phyloP scores from a whole-genome alignment of 2,113 vertebrate species.

The Tachycineta bicolor region DNA sequence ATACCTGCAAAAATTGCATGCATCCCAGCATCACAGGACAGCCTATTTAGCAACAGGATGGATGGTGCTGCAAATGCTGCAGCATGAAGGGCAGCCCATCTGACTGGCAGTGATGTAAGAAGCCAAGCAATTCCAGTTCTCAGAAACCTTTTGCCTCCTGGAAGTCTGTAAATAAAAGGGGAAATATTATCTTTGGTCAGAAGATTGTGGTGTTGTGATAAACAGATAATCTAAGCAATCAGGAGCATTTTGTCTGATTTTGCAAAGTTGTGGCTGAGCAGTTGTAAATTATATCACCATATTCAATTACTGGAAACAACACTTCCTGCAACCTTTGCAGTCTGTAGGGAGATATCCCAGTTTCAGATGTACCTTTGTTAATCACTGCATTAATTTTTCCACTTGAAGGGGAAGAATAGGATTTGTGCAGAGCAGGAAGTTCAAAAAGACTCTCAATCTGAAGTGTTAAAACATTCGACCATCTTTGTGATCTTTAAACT shows the following conservation, averaged over 20 bases:
- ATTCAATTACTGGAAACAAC: slow-evolving; percentile 62
- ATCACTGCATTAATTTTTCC: not conserved
- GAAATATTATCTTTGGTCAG: not conserved
- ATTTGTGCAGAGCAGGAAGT: not conserved
- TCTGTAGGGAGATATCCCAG: not conserved
- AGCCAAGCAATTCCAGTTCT: not conserved
- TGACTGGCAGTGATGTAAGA: not conserved
- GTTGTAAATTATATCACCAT: slow-evolving; percentile 45
- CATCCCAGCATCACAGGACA: not conserved
- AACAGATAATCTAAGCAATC: slow-evolving; percentile 39
- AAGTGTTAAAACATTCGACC: not conserved
- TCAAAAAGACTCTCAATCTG: slow-evolving; percentile 11
- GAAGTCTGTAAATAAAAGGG: not conserved
- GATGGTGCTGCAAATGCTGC: not conserved
- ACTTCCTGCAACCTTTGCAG: slow-evolving; percentile 36
- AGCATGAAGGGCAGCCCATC: not conserved
- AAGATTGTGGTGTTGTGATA: not conserved
- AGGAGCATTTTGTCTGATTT: slow-evolving; percentile 21
- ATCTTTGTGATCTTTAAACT: not conserved
- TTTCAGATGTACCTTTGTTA: slow-evolving; percentile 28
- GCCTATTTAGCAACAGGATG: not conserved
- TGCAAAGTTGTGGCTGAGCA: slow-evolving; percentile 17
- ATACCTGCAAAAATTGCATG: not conserved
- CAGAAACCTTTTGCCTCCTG: not conserved
- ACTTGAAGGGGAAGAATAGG: slow-evolving; percentile 13